A percentile compares a stretch with the other conserved stretches of the same genome.
Conservation (phyloP, 2,888 invertebrate genomes). For the Euzetes globulus region DNA sequence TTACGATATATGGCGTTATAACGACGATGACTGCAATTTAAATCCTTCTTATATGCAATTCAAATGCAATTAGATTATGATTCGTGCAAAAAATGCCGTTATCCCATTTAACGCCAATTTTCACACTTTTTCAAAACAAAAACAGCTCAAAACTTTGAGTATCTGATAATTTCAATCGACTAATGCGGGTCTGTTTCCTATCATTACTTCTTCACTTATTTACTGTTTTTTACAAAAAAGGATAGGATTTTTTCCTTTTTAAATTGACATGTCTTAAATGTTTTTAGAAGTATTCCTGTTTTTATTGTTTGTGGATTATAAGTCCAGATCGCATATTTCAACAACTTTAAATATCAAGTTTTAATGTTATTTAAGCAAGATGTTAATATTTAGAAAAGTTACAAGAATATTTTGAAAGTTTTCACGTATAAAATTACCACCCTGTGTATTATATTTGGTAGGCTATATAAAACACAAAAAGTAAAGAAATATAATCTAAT, state of each 20-base stretch:
- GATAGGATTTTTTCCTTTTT: not conserved
- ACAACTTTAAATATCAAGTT: no score
- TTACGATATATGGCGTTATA: not conserved
- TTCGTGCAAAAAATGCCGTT: conserved; percentile 3
- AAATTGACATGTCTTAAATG: no score
- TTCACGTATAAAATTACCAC: no score
- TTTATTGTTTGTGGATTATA: no score
- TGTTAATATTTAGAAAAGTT: no score
- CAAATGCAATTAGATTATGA: not conserved
- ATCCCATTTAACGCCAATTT: not conserved
- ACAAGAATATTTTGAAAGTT: no score
- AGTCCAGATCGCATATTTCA: no score
- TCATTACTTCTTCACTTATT: not conserved
- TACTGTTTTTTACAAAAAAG: not conserved
- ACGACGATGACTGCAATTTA: not conserved
- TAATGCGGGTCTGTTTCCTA: not conserved
- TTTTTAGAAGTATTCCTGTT: no score
- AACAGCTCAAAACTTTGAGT: not conserved
- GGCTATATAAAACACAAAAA: no score
- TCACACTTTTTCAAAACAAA: not conserved
- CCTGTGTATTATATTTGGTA: no score
- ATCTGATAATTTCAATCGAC: not conserved
- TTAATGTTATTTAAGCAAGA: no score
- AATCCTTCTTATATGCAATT: not conserved
- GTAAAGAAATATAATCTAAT: no score